Conservation (phyloP, 1,140 invertebrate species). For the Sycobia sp. region DNA sequence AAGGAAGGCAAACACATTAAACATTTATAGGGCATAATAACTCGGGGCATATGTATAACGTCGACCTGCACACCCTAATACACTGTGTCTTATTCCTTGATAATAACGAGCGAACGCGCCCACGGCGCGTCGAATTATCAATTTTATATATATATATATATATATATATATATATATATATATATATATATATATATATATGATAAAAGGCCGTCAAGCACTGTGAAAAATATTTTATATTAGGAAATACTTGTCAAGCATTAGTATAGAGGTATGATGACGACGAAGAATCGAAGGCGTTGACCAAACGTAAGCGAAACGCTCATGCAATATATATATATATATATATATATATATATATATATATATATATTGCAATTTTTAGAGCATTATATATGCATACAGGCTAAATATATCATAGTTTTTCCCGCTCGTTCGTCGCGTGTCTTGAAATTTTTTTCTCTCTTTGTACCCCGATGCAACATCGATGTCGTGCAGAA, state of each 20-base stretch:
- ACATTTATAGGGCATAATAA: conserved; percentile 64
- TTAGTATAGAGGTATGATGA: background rate
- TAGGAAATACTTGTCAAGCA: no score
- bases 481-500: no score
- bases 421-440: background rate
- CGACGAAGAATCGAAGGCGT: background rate
- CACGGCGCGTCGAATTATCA: conserved; percentile 2
- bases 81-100: conserved; percentile 61
- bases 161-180: no score
- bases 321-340: conserved; percentile 18
- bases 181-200: no score
- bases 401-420: no score
- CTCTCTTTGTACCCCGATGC: no score
- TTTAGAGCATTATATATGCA: background rate
- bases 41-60: conserved; percentile 45
- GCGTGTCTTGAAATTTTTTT: no score
- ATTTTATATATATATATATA: no score
- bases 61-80: conserved; percentile 37
- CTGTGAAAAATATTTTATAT: no score
- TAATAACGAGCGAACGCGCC: conserved; percentile 49
- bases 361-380: conserved; percentile 19
- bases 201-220: conserved; percentile 10
- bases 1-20: conserved; percentile 65
- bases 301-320: conserved; percentile 9
- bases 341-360: no score